These are phyloP conservation scores for Autographa pulchrina DNA, from an alignment of 2,888 invertebrate species.

Conservation along the genomic window DNA sequence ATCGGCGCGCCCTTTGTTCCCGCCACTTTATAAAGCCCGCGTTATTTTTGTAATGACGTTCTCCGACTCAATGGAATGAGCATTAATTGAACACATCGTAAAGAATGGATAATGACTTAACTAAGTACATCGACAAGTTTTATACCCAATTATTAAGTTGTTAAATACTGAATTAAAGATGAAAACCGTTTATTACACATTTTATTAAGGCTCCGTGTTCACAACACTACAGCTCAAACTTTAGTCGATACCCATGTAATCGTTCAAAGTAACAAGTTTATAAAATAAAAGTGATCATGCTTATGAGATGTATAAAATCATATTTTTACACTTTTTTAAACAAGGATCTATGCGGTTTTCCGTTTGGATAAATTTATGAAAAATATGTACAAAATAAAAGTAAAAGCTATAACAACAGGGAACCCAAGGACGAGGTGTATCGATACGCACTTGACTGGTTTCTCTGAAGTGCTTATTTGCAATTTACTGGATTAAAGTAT, in stretches of 20 bases:
- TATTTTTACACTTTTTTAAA: too few relatives aligned
- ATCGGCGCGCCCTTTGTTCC: background rate
- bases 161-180: background rate
- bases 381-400: too few relatives aligned
- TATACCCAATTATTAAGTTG: background rate
- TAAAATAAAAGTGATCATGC: too few relatives aligned
- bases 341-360: too few relatives aligned
- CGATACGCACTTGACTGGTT: background rate
- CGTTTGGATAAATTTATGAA: too few relatives aligned
- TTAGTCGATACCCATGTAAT: background rate
- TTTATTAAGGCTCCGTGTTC: background rate
- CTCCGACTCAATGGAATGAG: background rate
- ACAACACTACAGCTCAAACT: background rate
- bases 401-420: background rate
- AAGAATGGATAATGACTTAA: slow-evolving; percentile 9
- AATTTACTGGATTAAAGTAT: slow-evolving; percentile 1
- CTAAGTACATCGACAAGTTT: background rate
- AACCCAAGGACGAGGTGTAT: background rate
- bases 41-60: background rate
- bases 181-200: background rate
- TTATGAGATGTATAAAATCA: too few relatives aligned
- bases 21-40: background rate
- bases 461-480: background rate
- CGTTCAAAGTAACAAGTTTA: too few relatives aligned
- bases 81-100: slow-evolving; percentile 7